These are phyloP conservation scores for Mugil cephalus DNA, from an alignment of 2,113 vertebrate species.

Conservation along the genomic window DNA sequence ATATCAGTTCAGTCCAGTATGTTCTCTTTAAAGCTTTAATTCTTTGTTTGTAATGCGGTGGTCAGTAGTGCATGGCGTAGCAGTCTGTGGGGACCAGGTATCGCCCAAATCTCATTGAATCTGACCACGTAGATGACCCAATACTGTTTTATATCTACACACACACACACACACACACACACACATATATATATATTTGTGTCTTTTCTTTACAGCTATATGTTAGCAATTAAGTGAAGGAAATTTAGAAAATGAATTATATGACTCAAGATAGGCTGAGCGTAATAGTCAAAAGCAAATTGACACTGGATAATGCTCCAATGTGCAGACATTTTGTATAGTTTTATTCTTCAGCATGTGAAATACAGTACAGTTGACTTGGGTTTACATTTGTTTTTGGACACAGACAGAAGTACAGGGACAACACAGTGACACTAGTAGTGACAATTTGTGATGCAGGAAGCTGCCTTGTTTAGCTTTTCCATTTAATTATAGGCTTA, in stretches of 20 bases:
- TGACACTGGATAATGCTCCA: slow-evolving; percentile 19
- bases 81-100: slow-evolving; percentile 66
- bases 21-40: slow-evolving; percentile 53
- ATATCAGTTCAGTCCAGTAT: slow-evolving; percentile 30
- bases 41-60: slow-evolving; percentile 62
- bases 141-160: slow-evolving; percentile 56
- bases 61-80: slow-evolving; percentile 45
- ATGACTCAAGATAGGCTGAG: slow-evolving; percentile 49
- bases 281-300: slow-evolving; percentile 36
- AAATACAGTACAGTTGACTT: slow-evolving; percentile 29
- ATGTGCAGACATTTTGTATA: slow-evolving; percentile 30
- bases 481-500: slow-evolving; percentile 76
- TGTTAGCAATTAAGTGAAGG: too few relatives aligned
- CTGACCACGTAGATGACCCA: slow-evolving; percentile 62
- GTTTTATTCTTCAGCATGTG: slow-evolving; percentile 32
- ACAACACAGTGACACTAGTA: slow-evolving; percentile 44
- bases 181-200: slow-evolving; percentile 47
- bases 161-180: too few relatives aligned
- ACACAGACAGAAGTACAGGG: slow-evolving; percentile 55
- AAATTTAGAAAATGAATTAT: neutral
- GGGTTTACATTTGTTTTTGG: slow-evolving; percentile 40
- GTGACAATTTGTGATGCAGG: slow-evolving; percentile 63
- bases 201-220: too few relatives aligned
- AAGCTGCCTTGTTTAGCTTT: slow-evolving; percentile 64
- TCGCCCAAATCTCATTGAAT: slow-evolving; percentile 52